phyloP scores from a whole-genome alignment of 1,140 invertebrate genomes.

The Oppia nitens region DNA sequence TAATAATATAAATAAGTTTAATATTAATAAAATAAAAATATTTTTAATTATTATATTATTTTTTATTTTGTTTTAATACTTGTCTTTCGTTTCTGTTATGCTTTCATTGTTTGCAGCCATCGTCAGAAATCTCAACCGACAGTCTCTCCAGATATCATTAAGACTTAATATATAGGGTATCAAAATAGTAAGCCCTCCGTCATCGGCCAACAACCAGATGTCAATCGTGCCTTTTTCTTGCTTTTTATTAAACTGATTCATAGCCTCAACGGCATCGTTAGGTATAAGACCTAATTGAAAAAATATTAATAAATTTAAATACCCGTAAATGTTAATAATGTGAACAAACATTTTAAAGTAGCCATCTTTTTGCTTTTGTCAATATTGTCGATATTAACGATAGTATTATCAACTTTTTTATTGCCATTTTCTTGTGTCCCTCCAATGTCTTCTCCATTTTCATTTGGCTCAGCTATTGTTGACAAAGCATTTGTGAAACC shows the following conservation, averaged over 20 bases:
- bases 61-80: no score
- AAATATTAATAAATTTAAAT: no score
- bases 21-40: conserved; percentile 33
- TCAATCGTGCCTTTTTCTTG: conserved; percentile 39
- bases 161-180: conserved; percentile 83
- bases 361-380: background rate
- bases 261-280: conserved; percentile 9
- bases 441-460: no score
- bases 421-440: no score
- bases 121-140: conserved; percentile 75
- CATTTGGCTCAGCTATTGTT: no score
- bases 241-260: conserved; percentile 22
- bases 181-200: conserved; percentile 61
- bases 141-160: conserved; percentile 61
- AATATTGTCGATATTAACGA: no score
- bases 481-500: no score
- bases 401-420: no score
- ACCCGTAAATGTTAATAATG: background rate
- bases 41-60: background rate
- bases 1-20: no score
- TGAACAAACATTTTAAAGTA: conserved; percentile 3
- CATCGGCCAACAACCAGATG: conserved; percentile 47
- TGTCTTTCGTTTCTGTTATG: conserved; percentile 34
- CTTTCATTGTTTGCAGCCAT: conserved; percentile 55
- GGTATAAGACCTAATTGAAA: conserved; percentile 6